Evolutionary conservation across 2,888 invertebrate species (phyloP), one percentile per base, ranked within the genome.

Genomic region (Allophyes oxyacanthae): DNA sequence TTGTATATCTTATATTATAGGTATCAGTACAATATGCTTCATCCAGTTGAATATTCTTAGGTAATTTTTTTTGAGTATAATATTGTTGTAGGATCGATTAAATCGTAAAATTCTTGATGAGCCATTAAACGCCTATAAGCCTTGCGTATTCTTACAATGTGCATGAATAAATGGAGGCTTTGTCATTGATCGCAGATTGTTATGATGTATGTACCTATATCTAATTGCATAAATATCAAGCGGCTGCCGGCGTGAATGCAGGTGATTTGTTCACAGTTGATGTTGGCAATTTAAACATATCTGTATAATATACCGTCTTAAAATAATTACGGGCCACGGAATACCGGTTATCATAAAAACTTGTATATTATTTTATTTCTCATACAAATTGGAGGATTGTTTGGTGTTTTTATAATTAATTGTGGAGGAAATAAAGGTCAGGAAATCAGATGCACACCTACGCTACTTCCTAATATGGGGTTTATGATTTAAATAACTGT

Each of bases 141-240:
- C 58, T 52, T 48, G 15, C 30, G 51, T 50, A 40, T 38, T 58
- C 34, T 53, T 50, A 55, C 45, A 43, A 52, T 51, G 43, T 41
- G 41, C 56, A 70, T 49, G 40, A 36, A 42, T 62, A 57, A 63
- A 49, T 14, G 60, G 41, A 51, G 57, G 57, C 67, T 66, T 55
- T 70, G 70, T 73, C 64, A 59, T 73, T 59, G 58, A 69, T 65
- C 53, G 60, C 49, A 56, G 68, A 75, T 71, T 72, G 67, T 79
- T 72, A 63, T 61, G 55, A 70, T 72, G 64, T 65, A 45, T n/a
- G n/a, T n/a, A n/a, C n/a, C n/a, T n/a, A n/a, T 40, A 64, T 50
- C 43, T 61, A 72, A 72, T 74, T 74, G 69, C 62, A 59, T 64
- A 72, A 20, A 73, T 68, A 54, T 32, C 44, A 49, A 11, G 48